A percentile compares a stretch with the other conserved stretches of the same genome.
Conservation (phyloP, 2,797 vertebrate genomes). For the Pseudochirops corinnae region DNA sequence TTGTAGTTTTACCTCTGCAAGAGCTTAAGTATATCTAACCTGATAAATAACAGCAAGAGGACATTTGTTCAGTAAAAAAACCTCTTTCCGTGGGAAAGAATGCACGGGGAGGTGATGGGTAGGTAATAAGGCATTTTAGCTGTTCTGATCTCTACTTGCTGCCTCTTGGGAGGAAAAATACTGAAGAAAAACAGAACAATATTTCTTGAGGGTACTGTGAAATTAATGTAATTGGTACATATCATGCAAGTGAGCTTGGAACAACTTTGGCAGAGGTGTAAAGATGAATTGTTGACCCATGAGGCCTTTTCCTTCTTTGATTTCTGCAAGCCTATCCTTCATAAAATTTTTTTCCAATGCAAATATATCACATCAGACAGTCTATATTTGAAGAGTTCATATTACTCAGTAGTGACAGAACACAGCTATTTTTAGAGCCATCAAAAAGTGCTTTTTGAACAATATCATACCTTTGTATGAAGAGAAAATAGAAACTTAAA, state of each 20-base stretch:
- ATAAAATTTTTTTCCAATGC: constrained; percentile 47
- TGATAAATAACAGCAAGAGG: constrained; percentile 47
- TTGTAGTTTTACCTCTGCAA: constrained; percentile 55
- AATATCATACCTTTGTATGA: constrained; percentile 78
- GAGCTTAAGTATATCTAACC: constrained; percentile 40
- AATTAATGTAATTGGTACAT: constrained; percentile 38
- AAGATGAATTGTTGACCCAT: constrained; percentile 50
- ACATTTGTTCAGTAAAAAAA: constrained; percentile 16
- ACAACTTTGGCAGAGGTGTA: background rate
- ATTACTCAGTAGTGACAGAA: constrained; percentile 62
- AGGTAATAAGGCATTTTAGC: constrained; percentile 22
- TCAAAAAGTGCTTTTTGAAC: constrained; percentile 62
- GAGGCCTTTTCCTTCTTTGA: constrained; percentile 41
- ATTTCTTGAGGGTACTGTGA: constrained; percentile 63
- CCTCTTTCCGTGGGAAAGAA: constrained; percentile 39
- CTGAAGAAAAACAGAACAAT: constrained; percentile 54
- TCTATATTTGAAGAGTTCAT: constrained; percentile 50
- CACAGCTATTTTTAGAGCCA: constrained; percentile 51
- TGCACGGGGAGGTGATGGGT: constrained; percentile 51
- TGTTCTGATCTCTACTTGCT: constrained; percentile 52
- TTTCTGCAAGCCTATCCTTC: constrained; percentile 26
- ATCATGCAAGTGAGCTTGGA: constrained; percentile 54
- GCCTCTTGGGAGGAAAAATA: constrained; percentile 55
- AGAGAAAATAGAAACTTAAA: constrained; percentile 68
- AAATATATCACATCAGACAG: background rate